phyloP scores from a whole-genome alignment of 2,888 invertebrate species.

The Kuschelorhynchus macadamiae region DNA sequence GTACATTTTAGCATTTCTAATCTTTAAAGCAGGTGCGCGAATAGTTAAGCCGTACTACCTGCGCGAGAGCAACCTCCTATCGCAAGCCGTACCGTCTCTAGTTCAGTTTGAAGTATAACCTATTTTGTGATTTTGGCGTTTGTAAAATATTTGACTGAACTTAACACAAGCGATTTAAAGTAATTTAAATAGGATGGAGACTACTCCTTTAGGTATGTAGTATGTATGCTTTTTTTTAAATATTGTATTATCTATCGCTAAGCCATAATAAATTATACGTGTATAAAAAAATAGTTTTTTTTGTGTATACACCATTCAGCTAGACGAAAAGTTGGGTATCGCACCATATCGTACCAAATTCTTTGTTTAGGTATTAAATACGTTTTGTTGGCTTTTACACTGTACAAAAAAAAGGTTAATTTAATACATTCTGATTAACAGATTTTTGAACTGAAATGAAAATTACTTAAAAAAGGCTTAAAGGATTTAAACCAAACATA shows the following conservation, averaged over 20 bases:
- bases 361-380: background rate
- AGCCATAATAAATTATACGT: background rate
- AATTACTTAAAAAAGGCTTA: too few relatives aligned
- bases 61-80: too few relatives aligned
- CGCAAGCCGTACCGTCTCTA: too few relatives aligned
- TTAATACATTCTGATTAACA: background rate
- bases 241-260: background rate
- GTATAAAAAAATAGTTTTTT: background rate
- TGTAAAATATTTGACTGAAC: too few relatives aligned
- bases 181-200: too few relatives aligned
- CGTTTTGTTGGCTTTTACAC: background rate
- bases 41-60: too few relatives aligned
- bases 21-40: too few relatives aligned
- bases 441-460: too few relatives aligned
- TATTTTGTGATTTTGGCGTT: too few relatives aligned
- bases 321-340: background rate
- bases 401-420: background rate
- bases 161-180: too few relatives aligned
- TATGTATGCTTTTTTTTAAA: background rate
- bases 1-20: too few relatives aligned
- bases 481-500: background rate
- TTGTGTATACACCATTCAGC: background rate
- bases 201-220: background rate
- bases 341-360: background rate
- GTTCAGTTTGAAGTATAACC: too few relatives aligned